A percentile compares a stretch with the other conserved stretches of the same genome.
These are phyloP conservation scores for Coregonus suidteri DNA, from an alignment of 2,797 vertebrate species.

Conservation along the genomic window DNA sequence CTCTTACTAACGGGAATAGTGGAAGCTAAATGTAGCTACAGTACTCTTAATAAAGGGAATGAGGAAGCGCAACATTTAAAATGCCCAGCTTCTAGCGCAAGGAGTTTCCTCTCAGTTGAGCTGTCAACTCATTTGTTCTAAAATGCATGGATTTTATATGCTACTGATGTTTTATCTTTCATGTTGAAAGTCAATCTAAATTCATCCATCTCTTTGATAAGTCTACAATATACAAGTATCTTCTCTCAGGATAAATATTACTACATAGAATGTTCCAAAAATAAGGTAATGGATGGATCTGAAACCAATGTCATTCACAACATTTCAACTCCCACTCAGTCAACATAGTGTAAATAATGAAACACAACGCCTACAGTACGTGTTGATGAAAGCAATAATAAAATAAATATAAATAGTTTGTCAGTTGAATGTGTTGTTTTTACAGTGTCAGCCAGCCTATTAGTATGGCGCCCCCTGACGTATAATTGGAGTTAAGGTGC, in stretches of 20 bases:
- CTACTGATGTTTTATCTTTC: background rate
- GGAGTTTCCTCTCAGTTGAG: slow-evolving; percentile 51
- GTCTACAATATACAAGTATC: slow-evolving; percentile 12
- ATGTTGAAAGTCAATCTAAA: slow-evolving; percentile 13
- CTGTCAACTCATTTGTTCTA: slow-evolving; percentile 42
- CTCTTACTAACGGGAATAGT: too few relatives aligned
- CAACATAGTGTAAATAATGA: slow-evolving; percentile 17
- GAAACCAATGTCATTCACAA: slow-evolving; percentile 20
- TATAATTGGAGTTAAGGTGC: too few relatives aligned
- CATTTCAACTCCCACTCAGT: background rate
- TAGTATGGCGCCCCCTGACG: too few relatives aligned
- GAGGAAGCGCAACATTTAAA: slow-evolving; percentile 69
- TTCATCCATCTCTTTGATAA: slow-evolving; percentile 24
- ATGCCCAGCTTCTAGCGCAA: slow-evolving; percentile 67
- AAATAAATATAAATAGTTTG: too few relatives aligned
- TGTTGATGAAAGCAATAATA: slow-evolving; percentile 31
- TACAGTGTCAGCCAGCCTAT: too few relatives aligned
- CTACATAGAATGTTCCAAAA: slow-evolving; percentile 50
- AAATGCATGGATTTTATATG: slow-evolving; percentile 9
- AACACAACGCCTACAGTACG: background rate
- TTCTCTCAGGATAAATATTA: slow-evolving; percentile 34
- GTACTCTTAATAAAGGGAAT: too few relatives aligned
- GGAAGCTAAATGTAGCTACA: too few relatives aligned
- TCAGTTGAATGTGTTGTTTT: too few relatives aligned
- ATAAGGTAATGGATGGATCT: too few relatives aligned